phyloP scores from a whole-genome alignment of 2,797 vertebrate genomes.

The Telmatherina bonti region DNA sequence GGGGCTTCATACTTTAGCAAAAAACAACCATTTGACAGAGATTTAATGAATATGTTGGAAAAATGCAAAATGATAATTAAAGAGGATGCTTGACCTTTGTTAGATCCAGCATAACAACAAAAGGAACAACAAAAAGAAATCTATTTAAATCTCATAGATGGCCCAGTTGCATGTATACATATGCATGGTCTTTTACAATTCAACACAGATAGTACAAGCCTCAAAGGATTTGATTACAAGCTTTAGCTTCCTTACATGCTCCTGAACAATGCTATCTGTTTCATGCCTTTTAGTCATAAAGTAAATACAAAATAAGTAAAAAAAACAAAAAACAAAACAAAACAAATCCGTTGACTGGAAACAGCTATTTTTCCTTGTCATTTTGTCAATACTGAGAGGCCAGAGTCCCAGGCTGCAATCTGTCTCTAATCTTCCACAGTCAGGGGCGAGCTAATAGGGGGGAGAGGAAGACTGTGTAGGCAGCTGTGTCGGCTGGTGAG shows the following conservation, averaged over 20 bases:
- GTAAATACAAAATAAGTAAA: constrained; percentile 61
- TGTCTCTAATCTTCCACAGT: constrained; percentile 79
- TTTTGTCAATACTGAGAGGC: constrained; percentile 61
- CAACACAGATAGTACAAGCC: neutral
- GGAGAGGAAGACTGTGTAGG: constrained; percentile 66
- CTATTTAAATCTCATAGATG: neutral
- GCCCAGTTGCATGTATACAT: neutral
- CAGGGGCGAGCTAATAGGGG: constrained; percentile 55
- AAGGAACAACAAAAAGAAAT: neutral
- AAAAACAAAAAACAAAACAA: too few relatives aligned
- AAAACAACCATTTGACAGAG: constrained; percentile 55
- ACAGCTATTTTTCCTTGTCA: constrained; percentile 67
- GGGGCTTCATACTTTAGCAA: constrained; percentile 53
- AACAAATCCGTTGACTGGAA: constrained; percentile 31
- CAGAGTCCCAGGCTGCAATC: constrained; percentile 66
- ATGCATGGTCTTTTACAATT: neutral
- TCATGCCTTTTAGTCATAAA: constrained; percentile 52
- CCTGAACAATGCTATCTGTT: constrained; percentile 22
- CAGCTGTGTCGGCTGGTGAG: constrained; percentile 64
- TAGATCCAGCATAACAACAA: neutral
- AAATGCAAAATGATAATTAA: constrained; percentile 51
- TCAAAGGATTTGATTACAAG: constrained; percentile 9
- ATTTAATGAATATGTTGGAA: constrained; percentile 38
- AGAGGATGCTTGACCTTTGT: constrained; percentile 48
- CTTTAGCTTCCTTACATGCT: constrained; percentile 2